Evolutionary conservation across 2,113 vertebrate genomes (phyloP).

Genomic region (Gasterosteus aculeatus): DNA sequence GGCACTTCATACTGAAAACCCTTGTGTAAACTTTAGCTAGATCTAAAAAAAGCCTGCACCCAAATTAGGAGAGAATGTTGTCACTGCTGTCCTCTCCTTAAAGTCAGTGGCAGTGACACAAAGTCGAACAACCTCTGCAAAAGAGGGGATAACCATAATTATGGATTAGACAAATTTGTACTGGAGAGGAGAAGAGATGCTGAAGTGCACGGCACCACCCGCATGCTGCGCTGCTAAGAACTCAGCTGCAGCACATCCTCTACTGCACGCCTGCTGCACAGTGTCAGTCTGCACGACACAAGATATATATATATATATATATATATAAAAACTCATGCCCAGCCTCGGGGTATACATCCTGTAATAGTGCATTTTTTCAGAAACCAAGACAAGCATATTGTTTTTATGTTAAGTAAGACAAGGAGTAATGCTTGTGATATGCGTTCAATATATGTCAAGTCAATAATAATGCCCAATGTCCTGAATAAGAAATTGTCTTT

Average conservation of each 20-base stretch:
- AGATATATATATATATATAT: background rate
- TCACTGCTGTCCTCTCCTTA: conserved; percentile 8
- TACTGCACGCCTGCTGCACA: background rate
- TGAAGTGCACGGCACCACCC: background rate
- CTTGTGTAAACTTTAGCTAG: conserved; percentile 29
- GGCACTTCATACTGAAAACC: background rate
- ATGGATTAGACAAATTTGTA: conserved; percentile 27
- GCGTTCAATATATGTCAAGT: background rate
- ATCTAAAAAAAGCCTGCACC: conserved; percentile 31
- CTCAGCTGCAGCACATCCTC: conserved; percentile 3
- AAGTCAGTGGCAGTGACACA: conserved; percentile 15
- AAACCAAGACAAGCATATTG: background rate
- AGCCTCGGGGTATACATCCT: background rate
- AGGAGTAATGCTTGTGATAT: background rate
- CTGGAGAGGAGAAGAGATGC: conserved; percentile 5
- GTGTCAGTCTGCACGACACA: conserved; percentile 4
- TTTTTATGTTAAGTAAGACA: background rate
- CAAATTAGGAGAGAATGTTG: conserved; percentile 30
- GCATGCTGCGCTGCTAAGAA: background rate
- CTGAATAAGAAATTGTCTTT: background rate
- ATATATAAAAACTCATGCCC: background rate
- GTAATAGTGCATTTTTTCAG: background rate
- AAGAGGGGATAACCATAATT: conserved; percentile 47
- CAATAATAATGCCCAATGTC: background rate
- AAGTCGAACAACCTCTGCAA: conserved; percentile 42